Percentiles rank a stretch among this genome's conserved stretches.
phyloP scores from a whole-genome alignment of 2,888 invertebrate species.

The Aproaerema taeniolella region DNA sequence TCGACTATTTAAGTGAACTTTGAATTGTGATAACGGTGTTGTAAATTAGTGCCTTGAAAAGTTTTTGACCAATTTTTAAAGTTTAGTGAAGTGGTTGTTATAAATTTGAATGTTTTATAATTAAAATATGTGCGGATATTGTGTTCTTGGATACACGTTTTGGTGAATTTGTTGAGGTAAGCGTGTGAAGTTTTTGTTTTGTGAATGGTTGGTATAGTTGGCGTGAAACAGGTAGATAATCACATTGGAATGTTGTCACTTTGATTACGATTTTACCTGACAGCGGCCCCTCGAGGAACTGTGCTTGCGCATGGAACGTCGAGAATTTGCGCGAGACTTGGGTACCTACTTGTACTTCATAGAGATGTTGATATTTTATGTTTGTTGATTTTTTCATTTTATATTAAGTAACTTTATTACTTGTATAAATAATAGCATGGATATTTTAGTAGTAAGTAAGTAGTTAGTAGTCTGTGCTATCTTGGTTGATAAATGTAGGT shows the following conservation, averaged over 20 bases:
- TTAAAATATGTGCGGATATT: constrained; percentile 10
- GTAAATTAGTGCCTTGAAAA: constrained; percentile 46
- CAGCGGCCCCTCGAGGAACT: constrained; percentile 5
- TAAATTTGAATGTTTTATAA: constrained; percentile 6
- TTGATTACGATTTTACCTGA: constrained; percentile 8
- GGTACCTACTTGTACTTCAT: background rate
- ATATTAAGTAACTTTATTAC: too few species aligned
- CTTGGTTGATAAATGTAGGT: too few species aligned
- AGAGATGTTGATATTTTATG: background rate
- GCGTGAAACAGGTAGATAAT: constrained; percentile 15
- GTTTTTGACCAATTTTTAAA: constrained; percentile 49
- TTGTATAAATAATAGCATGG: too few species aligned
- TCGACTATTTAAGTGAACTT: constrained; percentile 23
- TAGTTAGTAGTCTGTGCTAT: too few species aligned
- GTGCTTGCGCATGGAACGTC: constrained; percentile 2
- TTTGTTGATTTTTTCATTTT: too few species aligned
- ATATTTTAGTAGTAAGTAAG: background rate
- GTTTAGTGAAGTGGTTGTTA: constrained; percentile 26
- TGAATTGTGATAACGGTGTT: constrained; percentile 33
- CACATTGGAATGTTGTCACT: constrained; percentile 16
- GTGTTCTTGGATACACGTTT: constrained; percentile 10
- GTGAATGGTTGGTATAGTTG: background rate
- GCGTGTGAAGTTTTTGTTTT: constrained; percentile 2
- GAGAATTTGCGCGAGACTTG: constrained; percentile 7
- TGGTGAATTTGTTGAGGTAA: too few species aligned